Evolutionary conservation across 1,140 invertebrate species (phyloP), one percentile per base, ranked within the genome.

Genomic region (Drosophila kikkawai): DNA sequence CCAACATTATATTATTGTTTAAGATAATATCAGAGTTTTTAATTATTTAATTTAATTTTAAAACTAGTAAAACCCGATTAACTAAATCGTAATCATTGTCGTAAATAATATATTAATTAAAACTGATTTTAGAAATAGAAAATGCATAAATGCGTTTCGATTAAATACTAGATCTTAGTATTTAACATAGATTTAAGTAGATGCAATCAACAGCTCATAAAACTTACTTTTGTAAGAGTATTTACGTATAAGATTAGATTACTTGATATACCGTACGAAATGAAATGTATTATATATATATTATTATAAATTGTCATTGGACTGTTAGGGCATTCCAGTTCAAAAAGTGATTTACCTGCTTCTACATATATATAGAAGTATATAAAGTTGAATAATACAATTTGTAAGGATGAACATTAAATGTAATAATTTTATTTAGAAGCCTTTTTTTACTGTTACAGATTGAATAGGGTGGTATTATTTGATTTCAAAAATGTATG

Each of bases 221-320:
- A 56, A 56, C 34, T 56, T 56, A 37, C 53, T 56, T 56, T 56
- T 56, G 34, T 56, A 56, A 56, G 34, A 9, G 19, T 37, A 37
- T 7, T 37, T 56, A 56, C 7, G 4, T 56, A 13, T 56, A 56
- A 56, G 13, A 37, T 58, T 39, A 58, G 36, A 39, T 17, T 51
- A 51, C 11, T 51, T 34, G 15, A 51, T 32, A 34, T 51, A 51
- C 29, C 29, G 3, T n/a, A 34, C 48, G 29, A 51, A n/a, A 51
- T 34, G 3, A 53, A 13, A 17, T 19, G 6, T n/a, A 50, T n/a
- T 11, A 50, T 32, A 50, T 32, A 50, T 29, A 32, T 50, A 32
- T 19, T 19, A 36, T 36, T 36, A 19, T 36, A 17, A 19, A 19
- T 36, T 53, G 50, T 53, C 50, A n/a, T 13, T 36, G 50, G 32